Evolutionary conservation across 2,797 vertebrate species (phyloP).

Genomic region (Falco naumanni): DNA sequence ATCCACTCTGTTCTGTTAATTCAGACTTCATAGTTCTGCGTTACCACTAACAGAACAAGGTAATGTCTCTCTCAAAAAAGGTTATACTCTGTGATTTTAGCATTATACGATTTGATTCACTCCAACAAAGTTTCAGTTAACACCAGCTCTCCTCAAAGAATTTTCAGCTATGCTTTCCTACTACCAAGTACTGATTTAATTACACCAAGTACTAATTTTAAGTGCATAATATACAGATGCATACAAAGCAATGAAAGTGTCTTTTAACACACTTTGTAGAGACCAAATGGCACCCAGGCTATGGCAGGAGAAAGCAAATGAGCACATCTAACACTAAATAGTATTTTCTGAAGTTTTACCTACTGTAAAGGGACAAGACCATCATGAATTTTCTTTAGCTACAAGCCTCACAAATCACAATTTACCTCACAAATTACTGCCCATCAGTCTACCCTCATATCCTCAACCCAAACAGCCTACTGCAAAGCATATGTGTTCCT

Average conservation of each 20-base stretch:
- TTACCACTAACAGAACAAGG: neutral
- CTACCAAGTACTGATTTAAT: neutral
- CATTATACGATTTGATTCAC: neutral
- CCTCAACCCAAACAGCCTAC: neutral
- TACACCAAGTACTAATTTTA: neutral
- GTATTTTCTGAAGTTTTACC: neutral
- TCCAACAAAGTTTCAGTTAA: neutral
- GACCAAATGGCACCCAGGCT: neutral
- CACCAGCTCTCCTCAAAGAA: neutral
- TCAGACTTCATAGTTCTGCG: neutral
- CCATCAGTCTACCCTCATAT: neutral
- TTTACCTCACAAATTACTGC: neutral
- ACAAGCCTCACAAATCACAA: neutral
- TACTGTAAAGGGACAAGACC: neutral
- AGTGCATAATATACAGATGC: neutral
- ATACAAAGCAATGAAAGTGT: neutral
- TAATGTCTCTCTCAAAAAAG: neutral
- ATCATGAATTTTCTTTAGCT: neutral
- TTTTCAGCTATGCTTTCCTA: neutral
- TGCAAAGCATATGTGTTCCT: neutral
- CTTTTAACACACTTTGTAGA: neutral
- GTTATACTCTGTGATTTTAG: neutral
- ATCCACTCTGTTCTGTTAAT: neutral
- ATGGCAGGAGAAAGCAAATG: rapidly evolving
- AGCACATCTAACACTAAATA: neutral